Conservation (phyloP, 2,888 invertebrate species). For the Dicycla oo region DNA sequence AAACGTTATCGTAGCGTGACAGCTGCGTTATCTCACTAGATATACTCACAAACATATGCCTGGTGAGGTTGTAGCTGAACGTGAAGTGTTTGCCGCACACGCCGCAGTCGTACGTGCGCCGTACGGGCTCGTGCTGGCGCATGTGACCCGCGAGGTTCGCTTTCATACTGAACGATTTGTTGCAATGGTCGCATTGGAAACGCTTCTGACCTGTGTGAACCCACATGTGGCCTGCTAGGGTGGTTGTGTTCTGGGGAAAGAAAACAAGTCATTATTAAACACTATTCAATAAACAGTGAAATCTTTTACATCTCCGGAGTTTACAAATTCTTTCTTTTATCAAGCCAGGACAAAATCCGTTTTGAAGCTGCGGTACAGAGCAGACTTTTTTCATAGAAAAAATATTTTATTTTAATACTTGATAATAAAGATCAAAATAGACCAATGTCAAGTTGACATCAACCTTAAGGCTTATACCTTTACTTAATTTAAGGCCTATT, state of each 20-base stretch:
- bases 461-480: too few species aligned
- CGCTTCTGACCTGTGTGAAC: constrained; percentile 40
- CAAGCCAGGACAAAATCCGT: too few species aligned
- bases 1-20: too few species aligned
- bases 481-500: too few species aligned
- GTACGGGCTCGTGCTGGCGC: constrained; percentile 6
- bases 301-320: too few species aligned
- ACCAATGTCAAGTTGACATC: too few species aligned
- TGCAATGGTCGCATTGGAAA: constrained; percentile 50
- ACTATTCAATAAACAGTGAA: too few species aligned
- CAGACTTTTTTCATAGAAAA: too few species aligned
- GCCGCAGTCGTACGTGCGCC: constrained; percentile 10
- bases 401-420: too few species aligned
- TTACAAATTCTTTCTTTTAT: too few species aligned
- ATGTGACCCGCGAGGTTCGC: constrained; percentile 28
- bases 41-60: constrained; percentile 55
- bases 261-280: neutral
- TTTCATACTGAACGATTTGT: constrained; percentile 36
- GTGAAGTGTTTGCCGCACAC: constrained; percentile 46
- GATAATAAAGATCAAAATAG: too few species aligned
- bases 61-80: constrained; percentile 18
- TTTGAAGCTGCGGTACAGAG: too few species aligned
- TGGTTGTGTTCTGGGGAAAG: constrained; percentile 33
- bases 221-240: constrained; percentile 38
- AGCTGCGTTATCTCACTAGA: neutral